These are phyloP conservation scores for Aradus depressus DNA, from an alignment of 2,888 invertebrate species.

Conservation along the genomic window DNA sequence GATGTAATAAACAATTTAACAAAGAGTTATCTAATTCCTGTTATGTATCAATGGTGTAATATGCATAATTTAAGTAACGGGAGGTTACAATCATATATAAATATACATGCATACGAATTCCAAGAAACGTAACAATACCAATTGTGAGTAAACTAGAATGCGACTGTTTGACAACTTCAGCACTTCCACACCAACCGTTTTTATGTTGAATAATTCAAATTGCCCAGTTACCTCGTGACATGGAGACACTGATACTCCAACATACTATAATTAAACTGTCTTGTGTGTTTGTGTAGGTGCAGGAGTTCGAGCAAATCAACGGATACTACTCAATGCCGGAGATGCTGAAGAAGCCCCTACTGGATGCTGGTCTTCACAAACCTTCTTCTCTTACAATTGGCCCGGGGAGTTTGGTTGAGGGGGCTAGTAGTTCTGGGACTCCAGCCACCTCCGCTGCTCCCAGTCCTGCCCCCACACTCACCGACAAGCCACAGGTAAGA, in stretches of 20 bases:
- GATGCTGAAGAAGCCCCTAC: constrained; percentile 66
- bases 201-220: too few relatives aligned
- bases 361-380: constrained; percentile 43
- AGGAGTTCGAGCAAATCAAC: constrained; percentile 97
- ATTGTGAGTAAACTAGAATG: too few relatives aligned
- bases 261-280: neutral
- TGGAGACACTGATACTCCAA: too few relatives aligned
- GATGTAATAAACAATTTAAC: too few relatives aligned
- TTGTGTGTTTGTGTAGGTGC: constrained; percentile 47
- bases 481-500: constrained; percentile 36
- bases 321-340: constrained; percentile 97
- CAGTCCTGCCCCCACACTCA: constrained; percentile 55
- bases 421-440: constrained; percentile 36
- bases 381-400: constrained; percentile 33
- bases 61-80: too few relatives aligned
- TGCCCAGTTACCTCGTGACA: too few relatives aligned
- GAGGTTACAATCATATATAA: too few relatives aligned
- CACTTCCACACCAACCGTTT: neutral
- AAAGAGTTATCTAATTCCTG: too few relatives aligned
- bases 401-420: constrained; percentile 32
- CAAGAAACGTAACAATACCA: too few relatives aligned
- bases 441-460: constrained; percentile 57
- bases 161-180: too few relatives aligned
- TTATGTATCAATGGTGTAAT: too few relatives aligned
- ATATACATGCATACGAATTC: too few relatives aligned